These are phyloP conservation scores for Megaceryle alcyon DNA, from an alignment of 2,797 vertebrate species.

Conservation along the genomic window DNA sequence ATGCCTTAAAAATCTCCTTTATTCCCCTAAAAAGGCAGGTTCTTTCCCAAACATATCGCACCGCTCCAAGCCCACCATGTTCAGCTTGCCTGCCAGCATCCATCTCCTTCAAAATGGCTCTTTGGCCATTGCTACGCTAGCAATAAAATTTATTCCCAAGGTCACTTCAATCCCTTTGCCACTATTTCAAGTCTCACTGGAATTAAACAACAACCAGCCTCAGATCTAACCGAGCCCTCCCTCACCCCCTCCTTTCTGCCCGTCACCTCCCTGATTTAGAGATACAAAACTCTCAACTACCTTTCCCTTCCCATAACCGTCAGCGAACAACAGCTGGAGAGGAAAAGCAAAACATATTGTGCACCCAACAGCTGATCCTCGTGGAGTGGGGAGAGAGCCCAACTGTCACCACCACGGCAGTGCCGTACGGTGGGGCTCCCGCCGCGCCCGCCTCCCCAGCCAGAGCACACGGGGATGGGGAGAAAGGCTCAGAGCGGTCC, in stretches of 20 bases:
- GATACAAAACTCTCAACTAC: background rate
- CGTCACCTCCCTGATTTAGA: slow-evolving; percentile 1
- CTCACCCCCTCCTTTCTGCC: background rate
- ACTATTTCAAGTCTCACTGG: background rate
- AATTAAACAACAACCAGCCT: background rate
- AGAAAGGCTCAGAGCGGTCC: fast-evolving
- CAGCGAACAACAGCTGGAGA: slow-evolving; percentile 34
- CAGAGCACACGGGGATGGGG: background rate
- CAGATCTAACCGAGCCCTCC: background rate
- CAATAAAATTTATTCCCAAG: slow-evolving; percentile 52
- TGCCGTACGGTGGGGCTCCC: background rate
- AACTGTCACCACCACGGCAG: background rate
- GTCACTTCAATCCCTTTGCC: slow-evolving; percentile 24
- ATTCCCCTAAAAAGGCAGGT: background rate
- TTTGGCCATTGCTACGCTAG: background rate
- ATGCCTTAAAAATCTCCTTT: background rate
- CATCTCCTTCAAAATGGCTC: slow-evolving; percentile 60
- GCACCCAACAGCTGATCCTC: slow-evolving; percentile 25
- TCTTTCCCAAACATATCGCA: background rate
- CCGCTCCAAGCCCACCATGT: slow-evolving; percentile 10
- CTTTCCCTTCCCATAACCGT: slow-evolving; percentile 33
- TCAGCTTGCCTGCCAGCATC: background rate
- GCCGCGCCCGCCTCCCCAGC: background rate
- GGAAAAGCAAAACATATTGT: slow-evolving; percentile 10
- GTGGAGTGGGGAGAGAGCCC: background rate